Percentiles rank a stretch among this genome's conserved stretches.
Conservation (phyloP, 1,140 invertebrate genomes). For the Polypedilum pembai region DNA sequence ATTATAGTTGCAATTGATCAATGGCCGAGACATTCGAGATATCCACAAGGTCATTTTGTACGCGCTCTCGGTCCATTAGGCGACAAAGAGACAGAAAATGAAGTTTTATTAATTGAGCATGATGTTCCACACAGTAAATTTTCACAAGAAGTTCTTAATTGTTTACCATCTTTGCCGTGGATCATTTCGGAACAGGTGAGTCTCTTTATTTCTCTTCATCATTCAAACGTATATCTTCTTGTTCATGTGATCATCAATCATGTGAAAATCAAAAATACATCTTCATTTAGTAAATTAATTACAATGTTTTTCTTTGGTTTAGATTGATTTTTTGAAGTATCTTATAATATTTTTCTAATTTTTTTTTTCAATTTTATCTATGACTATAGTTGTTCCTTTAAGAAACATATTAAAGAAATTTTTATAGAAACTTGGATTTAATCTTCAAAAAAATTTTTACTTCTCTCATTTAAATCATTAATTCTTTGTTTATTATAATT, state of each 20-base stretch:
- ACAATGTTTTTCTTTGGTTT: background rate
- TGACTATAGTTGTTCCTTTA: too few species aligned
- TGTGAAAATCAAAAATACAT: background rate
- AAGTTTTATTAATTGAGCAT: constrained; percentile 91
- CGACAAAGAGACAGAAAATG: constrained; percentile 88
- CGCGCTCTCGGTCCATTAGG: constrained; percentile 69
- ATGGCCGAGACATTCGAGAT: constrained; percentile 80
- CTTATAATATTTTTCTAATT: too few species aligned
- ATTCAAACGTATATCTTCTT: too few species aligned
- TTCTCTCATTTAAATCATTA: too few species aligned
- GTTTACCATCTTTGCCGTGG: constrained; percentile 87
- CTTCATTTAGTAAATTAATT: background rate
- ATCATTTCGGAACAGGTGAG: constrained; percentile 69
- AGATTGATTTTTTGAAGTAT: background rate
- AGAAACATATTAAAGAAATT: too few species aligned
- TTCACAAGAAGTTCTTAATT: constrained; percentile 86
- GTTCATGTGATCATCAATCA: background rate
- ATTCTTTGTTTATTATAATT: too few species aligned
- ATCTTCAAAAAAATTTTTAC: too few species aligned
- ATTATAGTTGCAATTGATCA: constrained; percentile 88
- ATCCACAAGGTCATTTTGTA: constrained; percentile 78
- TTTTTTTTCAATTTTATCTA: too few species aligned
- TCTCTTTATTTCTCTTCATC: background rate
- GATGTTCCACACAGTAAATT: constrained; percentile 94
- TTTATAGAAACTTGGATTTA: too few species aligned